These are phyloP conservation scores for Subacronicta megacephala DNA, from an alignment of 2,888 invertebrate genomes.

Conservation along the genomic window DNA sequence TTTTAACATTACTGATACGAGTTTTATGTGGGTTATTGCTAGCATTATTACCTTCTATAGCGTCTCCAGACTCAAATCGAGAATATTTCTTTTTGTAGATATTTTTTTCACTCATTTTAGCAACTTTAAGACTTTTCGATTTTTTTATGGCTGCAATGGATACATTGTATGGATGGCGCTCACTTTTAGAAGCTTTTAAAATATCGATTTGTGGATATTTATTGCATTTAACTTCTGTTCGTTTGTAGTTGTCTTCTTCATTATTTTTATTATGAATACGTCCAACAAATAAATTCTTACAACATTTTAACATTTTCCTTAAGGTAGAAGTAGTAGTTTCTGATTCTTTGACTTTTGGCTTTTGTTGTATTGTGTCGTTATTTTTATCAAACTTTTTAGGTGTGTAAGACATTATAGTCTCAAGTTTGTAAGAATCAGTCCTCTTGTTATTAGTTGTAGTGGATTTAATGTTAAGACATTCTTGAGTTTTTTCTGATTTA, in stretches of 20 bases:
- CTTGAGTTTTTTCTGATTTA: conserved; percentile 27
- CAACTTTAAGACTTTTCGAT: conserved; percentile 40
- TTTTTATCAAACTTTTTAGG: conserved; percentile 61
- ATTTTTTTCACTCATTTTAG: conserved; percentile 19
- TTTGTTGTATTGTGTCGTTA: conserved; percentile 30
- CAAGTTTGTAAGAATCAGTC: background rate
- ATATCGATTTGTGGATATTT: conserved; percentile 5
- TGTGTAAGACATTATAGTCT: conserved; percentile 17
- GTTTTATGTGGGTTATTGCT: conserved; percentile 1
- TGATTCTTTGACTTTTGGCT: background rate
- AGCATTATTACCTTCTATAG: background rate
- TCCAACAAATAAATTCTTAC: conserved; percentile 27
- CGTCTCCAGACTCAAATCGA: conserved; percentile 36
- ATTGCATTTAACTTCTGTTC: background rate
- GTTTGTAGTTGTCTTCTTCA: background rate
- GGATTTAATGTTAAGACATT: background rate
- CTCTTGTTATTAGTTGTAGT: background rate
- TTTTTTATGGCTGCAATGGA: conserved; percentile 26
- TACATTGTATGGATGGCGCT: conserved; percentile 26
- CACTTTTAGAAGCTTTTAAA: conserved; percentile 51
- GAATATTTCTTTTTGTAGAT: conserved; percentile 34
- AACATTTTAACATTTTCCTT: conserved; percentile 10
- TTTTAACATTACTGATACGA: background rate
- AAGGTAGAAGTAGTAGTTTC: conserved; percentile 5
- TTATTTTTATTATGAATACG: background rate